Evolutionary conservation across 2,113 vertebrate species (phyloP).

Genomic region (Pandion haliaetus): DNA sequence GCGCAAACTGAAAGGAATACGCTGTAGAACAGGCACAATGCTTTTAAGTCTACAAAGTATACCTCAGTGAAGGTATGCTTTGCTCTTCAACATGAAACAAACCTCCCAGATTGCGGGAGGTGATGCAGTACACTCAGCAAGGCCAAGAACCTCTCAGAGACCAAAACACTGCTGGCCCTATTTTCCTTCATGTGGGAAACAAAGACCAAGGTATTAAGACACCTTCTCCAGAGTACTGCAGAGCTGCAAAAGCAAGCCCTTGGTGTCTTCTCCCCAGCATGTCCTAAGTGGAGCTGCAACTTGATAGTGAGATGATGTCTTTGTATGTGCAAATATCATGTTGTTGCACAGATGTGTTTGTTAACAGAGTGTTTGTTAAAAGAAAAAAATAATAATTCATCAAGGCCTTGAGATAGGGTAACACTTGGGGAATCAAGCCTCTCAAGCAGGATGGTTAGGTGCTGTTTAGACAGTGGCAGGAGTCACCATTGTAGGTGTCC

Average conservation of each 20-base stretch:
- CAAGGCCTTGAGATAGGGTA: background rate
- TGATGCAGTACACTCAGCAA: background rate
- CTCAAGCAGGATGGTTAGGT: background rate
- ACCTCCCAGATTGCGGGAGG: background rate
- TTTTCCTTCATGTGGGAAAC: background rate
- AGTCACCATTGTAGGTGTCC: background rate
- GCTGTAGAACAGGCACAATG: background rate
- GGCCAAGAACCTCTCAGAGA: background rate
- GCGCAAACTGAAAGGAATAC: background rate
- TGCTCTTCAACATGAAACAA: background rate
- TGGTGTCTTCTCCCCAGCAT: background rate
- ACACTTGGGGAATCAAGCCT: fast-evolving
- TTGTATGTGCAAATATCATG: background rate
- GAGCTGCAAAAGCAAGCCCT: background rate
- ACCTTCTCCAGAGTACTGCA: background rate
- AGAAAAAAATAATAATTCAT: background rate
- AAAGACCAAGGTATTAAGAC: background rate
- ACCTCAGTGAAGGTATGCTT: background rate
- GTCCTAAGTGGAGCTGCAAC: background rate
- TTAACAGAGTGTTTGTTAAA: background rate
- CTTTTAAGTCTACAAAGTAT: background rate
- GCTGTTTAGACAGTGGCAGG: background rate
- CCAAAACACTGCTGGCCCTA: background rate
- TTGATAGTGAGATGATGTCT: background rate
- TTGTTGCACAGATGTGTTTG: background rate